Evolutionary conservation across 2,888 invertebrate species (phyloP).

Genomic region (Dasypogon diadema): DNA sequence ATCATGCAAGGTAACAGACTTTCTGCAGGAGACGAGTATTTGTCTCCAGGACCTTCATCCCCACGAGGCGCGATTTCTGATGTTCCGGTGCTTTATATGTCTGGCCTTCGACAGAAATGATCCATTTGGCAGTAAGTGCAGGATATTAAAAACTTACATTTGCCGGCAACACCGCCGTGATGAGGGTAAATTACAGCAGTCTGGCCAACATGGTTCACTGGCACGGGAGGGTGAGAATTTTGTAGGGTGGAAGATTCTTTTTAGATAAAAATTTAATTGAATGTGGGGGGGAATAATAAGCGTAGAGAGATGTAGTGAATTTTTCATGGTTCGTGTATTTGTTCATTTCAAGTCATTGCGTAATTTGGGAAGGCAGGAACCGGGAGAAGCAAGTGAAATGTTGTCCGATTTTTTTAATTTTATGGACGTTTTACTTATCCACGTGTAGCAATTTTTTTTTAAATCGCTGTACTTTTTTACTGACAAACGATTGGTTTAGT

Average conservation of each 20-base stretch:
- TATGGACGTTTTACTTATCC: too few species aligned
- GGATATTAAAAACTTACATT: conserved; percentile 41
- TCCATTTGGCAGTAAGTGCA: conserved; percentile 42
- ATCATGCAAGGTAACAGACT: conserved; percentile 50
- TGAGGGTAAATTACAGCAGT: conserved; percentile 42
- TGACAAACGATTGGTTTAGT: too few species aligned
- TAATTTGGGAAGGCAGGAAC: too few species aligned
- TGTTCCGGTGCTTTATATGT: conserved; percentile 1
- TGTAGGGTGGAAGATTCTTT: background rate
- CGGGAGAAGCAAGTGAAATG: too few species aligned
- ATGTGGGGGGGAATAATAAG: background rate
- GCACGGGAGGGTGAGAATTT: background rate
- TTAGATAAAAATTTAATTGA: conserved; percentile 1
- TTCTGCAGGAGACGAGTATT: conserved; percentile 17
- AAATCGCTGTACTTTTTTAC: too few species aligned
- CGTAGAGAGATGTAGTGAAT: background rate
- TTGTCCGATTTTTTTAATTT: too few species aligned
- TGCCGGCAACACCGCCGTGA: conserved; percentile 18
- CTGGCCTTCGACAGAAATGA: conserved; percentile 31
- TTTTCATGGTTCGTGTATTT: background rate
- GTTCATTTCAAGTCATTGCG: background rate
- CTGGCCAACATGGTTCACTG: conserved; percentile 1
- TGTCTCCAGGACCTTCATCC: background rate
- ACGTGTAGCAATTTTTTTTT: too few species aligned
- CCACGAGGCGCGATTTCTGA: background rate